Conservation (phyloP, 2,888 invertebrate species). For the Eilema sororculum region DNA sequence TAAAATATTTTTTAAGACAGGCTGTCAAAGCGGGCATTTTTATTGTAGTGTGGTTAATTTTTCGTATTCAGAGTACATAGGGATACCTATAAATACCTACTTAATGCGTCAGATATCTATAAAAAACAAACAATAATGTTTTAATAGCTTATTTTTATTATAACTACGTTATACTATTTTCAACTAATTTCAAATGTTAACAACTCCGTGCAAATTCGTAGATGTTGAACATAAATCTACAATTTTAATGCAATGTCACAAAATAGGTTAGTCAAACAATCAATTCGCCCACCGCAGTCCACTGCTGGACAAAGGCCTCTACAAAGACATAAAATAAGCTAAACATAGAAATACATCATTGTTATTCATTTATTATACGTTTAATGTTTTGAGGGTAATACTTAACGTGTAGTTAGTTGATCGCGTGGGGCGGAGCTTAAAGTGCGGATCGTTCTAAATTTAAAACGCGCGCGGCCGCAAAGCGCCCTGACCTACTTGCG, state of each 20-base stretch:
- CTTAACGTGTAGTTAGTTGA: slow-evolving; percentile 73
- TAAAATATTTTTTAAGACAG: neutral
- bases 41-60: neutral
- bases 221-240: neutral
- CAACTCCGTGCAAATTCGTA: neutral
- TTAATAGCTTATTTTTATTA: neutral
- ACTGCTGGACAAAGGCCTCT: too few relatives aligned
- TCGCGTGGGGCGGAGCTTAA: slow-evolving; percentile 81
- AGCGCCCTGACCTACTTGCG: slow-evolving; percentile 86
- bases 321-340: neutral
- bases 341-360: neutral
- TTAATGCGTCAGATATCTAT: neutral
- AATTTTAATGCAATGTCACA: neutral
- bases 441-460: slow-evolving; percentile 86
- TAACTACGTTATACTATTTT: neutral
- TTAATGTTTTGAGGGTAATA: slow-evolving; percentile 63
- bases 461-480: slow-evolving; percentile 86
- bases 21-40: neutral
- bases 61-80: neutral
- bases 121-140: neutral
- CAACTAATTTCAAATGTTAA: neutral
- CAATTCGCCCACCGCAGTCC: too few relatives aligned
- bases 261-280: too few relatives aligned
- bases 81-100: too few relatives aligned
- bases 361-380: neutral